Percentiles rank a stretch among this genome's conserved stretches.
Conservation (phyloP, 2,888 invertebrate genomes). For the Cephus pulcher region DNA sequence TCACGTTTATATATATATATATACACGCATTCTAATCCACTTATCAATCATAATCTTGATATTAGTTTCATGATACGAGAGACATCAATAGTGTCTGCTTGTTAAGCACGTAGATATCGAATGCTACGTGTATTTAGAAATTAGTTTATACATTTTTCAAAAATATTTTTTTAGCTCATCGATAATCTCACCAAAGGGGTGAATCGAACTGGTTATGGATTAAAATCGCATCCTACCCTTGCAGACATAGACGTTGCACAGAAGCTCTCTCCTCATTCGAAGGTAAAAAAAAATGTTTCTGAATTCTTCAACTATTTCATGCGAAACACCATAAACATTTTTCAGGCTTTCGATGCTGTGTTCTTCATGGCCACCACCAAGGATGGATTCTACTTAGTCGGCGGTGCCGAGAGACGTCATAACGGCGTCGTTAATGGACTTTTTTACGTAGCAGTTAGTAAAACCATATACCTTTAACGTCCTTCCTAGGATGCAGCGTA, state of each 20-base stretch:
- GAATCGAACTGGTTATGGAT: constrained; percentile 8
- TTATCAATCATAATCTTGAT: not conserved
- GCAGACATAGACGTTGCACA: constrained; percentile 73
- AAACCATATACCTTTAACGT: constrained; percentile 6
- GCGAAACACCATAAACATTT: not conserved
- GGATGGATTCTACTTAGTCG: constrained; percentile 75
- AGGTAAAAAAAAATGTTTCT: constrained; percentile 59
- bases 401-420: constrained; percentile 76
- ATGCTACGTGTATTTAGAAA: not conserved
- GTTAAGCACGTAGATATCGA: not conserved
- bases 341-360: constrained; percentile 81
- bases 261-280: constrained; percentile 70
- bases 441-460: constrained; percentile 73
- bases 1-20: no score
- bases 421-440: constrained; percentile 76
- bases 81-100: not conserved
- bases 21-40: not conserved
- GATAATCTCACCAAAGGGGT: not conserved
- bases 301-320: not conserved
- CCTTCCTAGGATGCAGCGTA: not conserved
- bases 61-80: not conserved
- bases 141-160: not conserved
- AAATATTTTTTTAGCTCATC: not conserved
- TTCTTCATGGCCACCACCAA: constrained; percentile 78
- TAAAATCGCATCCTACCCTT: constrained; percentile 26